phyloP scores from a whole-genome alignment of 2,113 vertebrate species.

The Raja brachyura region DNA sequence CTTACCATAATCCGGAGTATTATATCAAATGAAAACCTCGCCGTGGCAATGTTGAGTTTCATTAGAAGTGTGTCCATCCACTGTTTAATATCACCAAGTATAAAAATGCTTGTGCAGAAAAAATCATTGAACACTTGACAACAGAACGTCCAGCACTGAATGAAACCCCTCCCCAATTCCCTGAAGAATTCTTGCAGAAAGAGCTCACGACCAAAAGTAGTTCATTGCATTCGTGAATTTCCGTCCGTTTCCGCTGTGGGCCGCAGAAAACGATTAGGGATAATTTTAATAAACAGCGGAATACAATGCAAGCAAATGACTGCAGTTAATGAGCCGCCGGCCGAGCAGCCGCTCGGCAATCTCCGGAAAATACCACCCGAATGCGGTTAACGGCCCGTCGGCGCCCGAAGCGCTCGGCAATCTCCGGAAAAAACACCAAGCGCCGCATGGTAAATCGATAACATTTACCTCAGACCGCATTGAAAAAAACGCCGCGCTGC shows the following conservation, averaged over 20 bases:
- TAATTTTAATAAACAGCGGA: slow-evolving; percentile 26
- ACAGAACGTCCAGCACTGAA: not conserved
- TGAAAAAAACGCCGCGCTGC: no score
- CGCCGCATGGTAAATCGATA: not conserved
- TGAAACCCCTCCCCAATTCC: not conserved
- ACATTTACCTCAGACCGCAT: not conserved
- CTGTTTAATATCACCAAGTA: not conserved
- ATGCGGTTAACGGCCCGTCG: not conserved
- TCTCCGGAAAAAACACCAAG: not conserved
- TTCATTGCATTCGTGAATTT: not conserved
- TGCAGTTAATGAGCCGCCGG: not conserved
- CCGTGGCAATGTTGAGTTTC: not conserved
- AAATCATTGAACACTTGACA: no score
- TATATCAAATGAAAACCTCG: not conserved
- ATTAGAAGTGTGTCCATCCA: not conserved
- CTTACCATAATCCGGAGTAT: not conserved
- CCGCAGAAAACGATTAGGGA: not conserved
- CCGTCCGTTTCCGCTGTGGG: not conserved
- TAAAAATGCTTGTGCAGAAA: no score
- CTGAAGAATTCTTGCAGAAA: not conserved
- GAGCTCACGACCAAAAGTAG: not conserved
- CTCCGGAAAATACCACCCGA: not conserved
- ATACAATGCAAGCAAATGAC: slow-evolving; percentile 18
- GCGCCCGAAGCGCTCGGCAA: not conserved
- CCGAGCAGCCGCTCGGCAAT: not conserved